Evolutionary conservation across 2,888 invertebrate genomes (phyloP).

Genomic region (Drosophila greeni): DNA sequence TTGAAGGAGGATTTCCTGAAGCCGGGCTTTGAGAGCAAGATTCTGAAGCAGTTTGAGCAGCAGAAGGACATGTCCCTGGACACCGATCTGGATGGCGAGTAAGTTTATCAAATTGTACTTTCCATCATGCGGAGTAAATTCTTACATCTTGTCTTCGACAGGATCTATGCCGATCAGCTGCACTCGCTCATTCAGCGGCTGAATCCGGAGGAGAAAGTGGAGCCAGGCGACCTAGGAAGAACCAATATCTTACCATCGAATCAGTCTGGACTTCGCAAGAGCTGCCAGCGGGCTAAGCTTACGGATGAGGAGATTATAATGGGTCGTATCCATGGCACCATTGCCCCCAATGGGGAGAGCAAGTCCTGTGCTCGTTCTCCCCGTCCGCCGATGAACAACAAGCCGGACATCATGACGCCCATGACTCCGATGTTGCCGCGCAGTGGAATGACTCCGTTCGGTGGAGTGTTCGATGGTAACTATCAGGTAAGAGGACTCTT

Average conservation of each 20-base stretch:
- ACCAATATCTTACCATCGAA: slow-evolving; percentile 74
- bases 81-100: slow-evolving; percentile 82
- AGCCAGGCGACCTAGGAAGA: slow-evolving; percentile 50
- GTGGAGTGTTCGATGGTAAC: slow-evolving; percentile 77
- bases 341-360: slow-evolving; percentile 69
- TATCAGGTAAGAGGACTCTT: slow-evolving; percentile 65
- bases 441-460: slow-evolving; percentile 66
- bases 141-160: slow-evolving; percentile 16
- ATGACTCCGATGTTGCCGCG: slow-evolving; percentile 68
- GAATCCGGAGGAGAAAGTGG: slow-evolving; percentile 61
- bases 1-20: slow-evolving; percentile 81
- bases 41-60: slow-evolving; percentile 74
- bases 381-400: slow-evolving; percentile 63
- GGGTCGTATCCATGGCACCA: slow-evolving; percentile 78
- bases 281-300: slow-evolving; percentile 57
- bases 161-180: slow-evolving; percentile 77
- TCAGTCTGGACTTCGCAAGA: slow-evolving; percentile 44
- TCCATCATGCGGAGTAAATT: rapidly evolving
- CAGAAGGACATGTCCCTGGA: slow-evolving; percentile 77
- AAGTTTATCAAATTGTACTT: slow-evolving; percentile 36
- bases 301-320: slow-evolving; percentile 78
- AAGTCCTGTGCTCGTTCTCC: slow-evolving; percentile 39
- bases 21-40: slow-evolving; percentile 78
- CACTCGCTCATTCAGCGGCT: slow-evolving; percentile 77
- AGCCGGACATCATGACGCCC: slow-evolving; percentile 72